Base-by-base conservation (phyloP, 2,888 invertebrate genomes). In the Zelleria hepariella region DNA sequence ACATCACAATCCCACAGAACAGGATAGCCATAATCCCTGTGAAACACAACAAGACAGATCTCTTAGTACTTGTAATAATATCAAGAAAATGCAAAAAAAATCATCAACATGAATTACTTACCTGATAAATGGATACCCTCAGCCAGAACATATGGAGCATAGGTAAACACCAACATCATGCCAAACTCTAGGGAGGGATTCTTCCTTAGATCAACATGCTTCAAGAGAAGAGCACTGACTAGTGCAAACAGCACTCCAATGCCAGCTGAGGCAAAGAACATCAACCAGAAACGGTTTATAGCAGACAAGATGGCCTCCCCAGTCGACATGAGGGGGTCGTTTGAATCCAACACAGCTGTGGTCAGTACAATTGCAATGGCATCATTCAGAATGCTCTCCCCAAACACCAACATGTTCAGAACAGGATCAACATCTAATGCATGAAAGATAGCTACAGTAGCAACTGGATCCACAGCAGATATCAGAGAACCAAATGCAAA, bases 1-100 rank as follows among this genome's bases (percentile, higher is more conserved):
- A 98, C 99, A 99, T 99, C 1, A 98, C 98, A 74, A 99, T 97
- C 6, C 99, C 99, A 87, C 98, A 98, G 80, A 99, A 98, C 67
- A 99, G 86, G 72, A 99, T 99, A 6, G 99, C 98, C 99, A 99
- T 99, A 62, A 99, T 99, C 63, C 99, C 97, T 93, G 89, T 69
- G 80, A 91, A 42, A 42, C 1, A n/a, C n/a, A n/a, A n/a, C n/a
- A n/a, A n/a, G n/a, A n/a, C n/a, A n/a, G n/a, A n/a, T n/a, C n/a
- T n/a, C n/a, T n/a, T n/a, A n/a, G n/a, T n/a, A n/a, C n/a, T n/a
- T n/a, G 32, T 32, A 5, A 1, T 27, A 27, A 1, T 32, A 15
- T 10, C 32, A 42, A 42, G 32, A 10, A 42, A 42, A n/a, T n/a
- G n/a, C n/a, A n/a, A n/a, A n/a, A n/a, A n/a, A n/a, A n/a, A n/a